Evolutionary conservation across 1,140 invertebrate genomes (phyloP).

Genomic region (Argopecten irradians): DNA sequence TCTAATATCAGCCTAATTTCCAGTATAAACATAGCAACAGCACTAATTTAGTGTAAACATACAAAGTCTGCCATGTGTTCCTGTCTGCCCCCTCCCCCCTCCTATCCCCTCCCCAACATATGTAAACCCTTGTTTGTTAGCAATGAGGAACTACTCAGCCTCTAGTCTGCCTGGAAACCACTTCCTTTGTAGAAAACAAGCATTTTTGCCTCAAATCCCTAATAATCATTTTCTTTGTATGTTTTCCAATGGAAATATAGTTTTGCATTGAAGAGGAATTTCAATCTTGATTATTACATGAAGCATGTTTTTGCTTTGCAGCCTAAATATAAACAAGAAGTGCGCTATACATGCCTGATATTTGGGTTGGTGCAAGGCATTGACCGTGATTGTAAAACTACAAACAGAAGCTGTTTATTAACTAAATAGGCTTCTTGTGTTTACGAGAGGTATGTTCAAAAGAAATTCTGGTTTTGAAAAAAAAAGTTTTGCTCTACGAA

Average conservation of each 20-base stretch:
- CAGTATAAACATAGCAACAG: background rate
- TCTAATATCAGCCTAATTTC: background rate
- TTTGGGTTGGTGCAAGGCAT: background rate
- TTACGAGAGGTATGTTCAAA: background rate
- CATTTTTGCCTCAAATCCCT: background rate
- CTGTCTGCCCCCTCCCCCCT: background rate
- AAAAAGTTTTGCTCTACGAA: background rate
- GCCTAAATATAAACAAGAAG: constrained; percentile 4
- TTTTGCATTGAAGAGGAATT: background rate
- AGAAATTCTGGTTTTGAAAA: background rate
- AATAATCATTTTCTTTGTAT: background rate
- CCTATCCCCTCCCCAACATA: background rate
- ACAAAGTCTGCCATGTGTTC: constrained; percentile 1
- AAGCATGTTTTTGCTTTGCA: background rate
- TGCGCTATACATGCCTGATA: background rate
- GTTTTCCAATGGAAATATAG: background rate
- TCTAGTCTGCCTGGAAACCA: background rate
- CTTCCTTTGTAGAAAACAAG: background rate
- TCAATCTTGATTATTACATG: background rate
- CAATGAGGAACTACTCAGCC: background rate
- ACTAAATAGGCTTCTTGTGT: background rate
- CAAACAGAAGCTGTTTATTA: background rate
- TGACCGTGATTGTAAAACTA: background rate
- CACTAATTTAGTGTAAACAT: constrained; percentile 16
- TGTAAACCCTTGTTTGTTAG: background rate